Evolutionary conservation across 2,888 invertebrate species (phyloP).

Genomic region (Cyaniris semiargus): DNA sequence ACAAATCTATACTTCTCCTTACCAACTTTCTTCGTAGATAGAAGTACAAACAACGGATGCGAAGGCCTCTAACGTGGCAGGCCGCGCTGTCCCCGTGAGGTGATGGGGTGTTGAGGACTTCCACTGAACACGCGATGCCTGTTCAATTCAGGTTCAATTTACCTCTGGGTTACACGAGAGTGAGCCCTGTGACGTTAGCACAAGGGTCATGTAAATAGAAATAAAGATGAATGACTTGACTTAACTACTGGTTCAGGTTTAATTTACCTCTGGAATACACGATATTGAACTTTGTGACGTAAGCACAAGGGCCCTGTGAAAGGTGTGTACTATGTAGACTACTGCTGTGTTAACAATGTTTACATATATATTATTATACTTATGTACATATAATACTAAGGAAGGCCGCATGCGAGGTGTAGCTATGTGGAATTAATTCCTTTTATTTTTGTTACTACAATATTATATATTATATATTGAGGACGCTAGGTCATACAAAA

Average conservation of each 20-base stretch:
- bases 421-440: background rate
- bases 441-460: background rate
- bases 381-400: no score
- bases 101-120: slow-evolving; percentile 1
- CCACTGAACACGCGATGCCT: background rate
- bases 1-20: no score
- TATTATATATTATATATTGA: background rate
- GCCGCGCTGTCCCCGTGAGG: slow-evolving; percentile 5
- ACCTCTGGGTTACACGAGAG: background rate
- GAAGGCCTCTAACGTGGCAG: background rate
- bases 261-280: no score
- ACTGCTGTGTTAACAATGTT: background rate
- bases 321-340: background rate
- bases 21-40: no score
- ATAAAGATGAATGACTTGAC: no score
- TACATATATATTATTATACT: no score
- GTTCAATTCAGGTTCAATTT: background rate
- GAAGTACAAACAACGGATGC: background rate
- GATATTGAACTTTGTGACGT: no score
- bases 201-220: background rate
- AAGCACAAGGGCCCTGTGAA: background rate
- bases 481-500: background rate
- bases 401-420: slow-evolving; percentile 11
- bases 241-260: no score
- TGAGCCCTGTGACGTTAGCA: background rate